A percentile compares a stretch with the other conserved stretches of the same genome.
These are phyloP conservation scores for Bombus vancouverensis DNA, from an alignment of 1,140 invertebrate genomes.

Conservation along the genomic window DNA sequence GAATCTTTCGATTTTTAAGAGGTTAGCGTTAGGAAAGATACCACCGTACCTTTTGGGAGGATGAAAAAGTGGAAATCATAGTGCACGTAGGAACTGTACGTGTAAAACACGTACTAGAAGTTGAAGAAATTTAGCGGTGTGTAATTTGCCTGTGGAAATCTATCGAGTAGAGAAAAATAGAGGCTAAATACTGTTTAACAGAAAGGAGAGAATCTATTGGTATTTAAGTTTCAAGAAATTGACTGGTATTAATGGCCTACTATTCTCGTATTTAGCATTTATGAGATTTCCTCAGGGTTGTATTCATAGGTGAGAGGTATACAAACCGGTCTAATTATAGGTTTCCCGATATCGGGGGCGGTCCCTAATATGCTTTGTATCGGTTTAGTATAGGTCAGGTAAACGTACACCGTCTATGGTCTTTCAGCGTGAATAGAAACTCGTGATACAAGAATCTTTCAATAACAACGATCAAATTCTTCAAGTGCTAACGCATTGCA, in stretches of 20 bases:
- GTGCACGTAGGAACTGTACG: too few relatives aligned
- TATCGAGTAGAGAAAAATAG: neutral
- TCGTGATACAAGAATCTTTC: neutral
- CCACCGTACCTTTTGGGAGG: too few relatives aligned
- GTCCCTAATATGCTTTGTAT: neutral
- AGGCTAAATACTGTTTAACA: neutral
- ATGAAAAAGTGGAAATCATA: too few relatives aligned
- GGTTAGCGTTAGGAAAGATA: too few relatives aligned
- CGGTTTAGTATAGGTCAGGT: neutral
- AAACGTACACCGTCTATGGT: neutral
- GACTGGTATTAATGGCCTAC: neutral
- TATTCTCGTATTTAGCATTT: slow-evolving; percentile 2
- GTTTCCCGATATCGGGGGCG: neutral
- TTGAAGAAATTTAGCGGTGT: too few relatives aligned
- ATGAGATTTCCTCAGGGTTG: neutral
- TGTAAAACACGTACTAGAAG: too few relatives aligned
- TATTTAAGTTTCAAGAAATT: neutral
- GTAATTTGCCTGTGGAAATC: too few relatives aligned
- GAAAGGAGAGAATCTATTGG: neutral
- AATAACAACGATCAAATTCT: neutral
- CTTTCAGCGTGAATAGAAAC: neutral
- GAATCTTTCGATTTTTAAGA: too few relatives aligned
- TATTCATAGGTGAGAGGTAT: neutral
- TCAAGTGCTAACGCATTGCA: neutral
- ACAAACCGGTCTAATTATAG: slow-evolving; percentile 2